A percentile compares a stretch with the other conserved stretches of the same genome.
Evolutionary conservation across 2,888 invertebrate species (phyloP).

Genomic region (Pecten maximus): DNA sequence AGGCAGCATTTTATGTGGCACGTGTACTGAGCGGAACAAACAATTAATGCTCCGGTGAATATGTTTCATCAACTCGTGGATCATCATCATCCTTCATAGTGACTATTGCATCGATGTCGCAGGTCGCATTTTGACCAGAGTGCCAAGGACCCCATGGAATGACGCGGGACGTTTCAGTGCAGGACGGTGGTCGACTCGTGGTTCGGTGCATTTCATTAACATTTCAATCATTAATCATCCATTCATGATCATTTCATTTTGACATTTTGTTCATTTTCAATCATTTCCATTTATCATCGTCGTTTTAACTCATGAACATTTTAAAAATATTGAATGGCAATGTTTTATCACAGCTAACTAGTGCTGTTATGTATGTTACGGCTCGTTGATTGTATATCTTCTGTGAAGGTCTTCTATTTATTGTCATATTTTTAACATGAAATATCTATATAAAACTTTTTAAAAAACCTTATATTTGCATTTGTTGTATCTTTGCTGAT

Average conservation of each 20-base stretch:
- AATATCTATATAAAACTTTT: background rate
- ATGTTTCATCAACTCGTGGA: background rate
- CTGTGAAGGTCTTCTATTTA: background rate
- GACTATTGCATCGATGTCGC: background rate
- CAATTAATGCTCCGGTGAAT: constrained; percentile 9
- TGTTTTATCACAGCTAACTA: background rate
- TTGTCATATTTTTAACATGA: constrained; percentile 16
- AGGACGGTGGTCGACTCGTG: background rate
- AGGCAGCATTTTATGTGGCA: constrained; percentile 9
- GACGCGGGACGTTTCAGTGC: constrained; percentile 9
- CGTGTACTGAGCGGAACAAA: background rate
- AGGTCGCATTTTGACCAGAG: background rate
- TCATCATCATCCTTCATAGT: background rate
- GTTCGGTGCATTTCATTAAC: background rate
- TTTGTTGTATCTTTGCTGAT: background rate
- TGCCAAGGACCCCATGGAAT: background rate
- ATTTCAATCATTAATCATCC: background rate
- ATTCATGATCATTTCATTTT: background rate
- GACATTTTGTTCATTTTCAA: background rate
- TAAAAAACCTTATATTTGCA: background rate
- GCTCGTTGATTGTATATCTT: background rate
- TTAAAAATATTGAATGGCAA: background rate
- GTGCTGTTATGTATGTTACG: background rate
- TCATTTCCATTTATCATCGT: background rate
- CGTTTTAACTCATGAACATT: background rate